These are phyloP conservation scores for Siniperca obscura DNA, from an alignment of 2,797 vertebrate genomes.

Conservation along the genomic window DNA sequence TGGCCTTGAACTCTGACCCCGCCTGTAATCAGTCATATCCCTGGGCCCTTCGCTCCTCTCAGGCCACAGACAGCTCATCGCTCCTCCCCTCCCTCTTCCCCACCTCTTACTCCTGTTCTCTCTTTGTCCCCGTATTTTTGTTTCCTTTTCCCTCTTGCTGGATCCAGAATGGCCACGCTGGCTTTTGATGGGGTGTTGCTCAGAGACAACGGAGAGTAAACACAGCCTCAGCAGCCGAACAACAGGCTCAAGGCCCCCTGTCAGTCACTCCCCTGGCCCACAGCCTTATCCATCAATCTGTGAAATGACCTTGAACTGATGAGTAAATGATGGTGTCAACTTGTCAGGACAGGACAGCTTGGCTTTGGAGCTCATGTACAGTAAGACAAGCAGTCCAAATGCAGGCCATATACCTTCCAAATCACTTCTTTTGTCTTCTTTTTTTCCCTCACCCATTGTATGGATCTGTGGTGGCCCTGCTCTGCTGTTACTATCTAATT, in stretches of 20 bases:
- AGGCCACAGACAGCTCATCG: constrained; percentile 82
- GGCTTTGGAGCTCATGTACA: constrained; percentile 53
- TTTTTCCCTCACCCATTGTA: constrained; percentile 36
- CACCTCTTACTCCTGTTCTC: constrained; percentile 70
- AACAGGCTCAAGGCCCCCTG: constrained; percentile 66
- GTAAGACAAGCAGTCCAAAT: constrained; percentile 67
- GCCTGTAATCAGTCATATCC: constrained; percentile 89
- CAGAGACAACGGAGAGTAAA: constrained; percentile 76
- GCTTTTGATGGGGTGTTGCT: constrained; percentile 79
- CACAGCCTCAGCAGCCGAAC: constrained; percentile 69
- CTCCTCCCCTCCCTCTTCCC: constrained; percentile 47
- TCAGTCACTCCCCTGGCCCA: constrained; percentile 78
- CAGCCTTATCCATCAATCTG: constrained; percentile 74
- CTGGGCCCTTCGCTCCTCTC: constrained; percentile 81
- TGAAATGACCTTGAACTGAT: constrained; percentile 82
- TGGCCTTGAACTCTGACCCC: constrained; percentile 86
- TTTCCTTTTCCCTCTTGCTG: constrained; percentile 60
- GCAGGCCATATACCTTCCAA: constrained; percentile 26
- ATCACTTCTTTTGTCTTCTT: constrained; percentile 28
- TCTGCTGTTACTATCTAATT: constrained; percentile 28
- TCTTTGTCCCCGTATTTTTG: constrained; percentile 65
- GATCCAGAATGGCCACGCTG: constrained; percentile 78
- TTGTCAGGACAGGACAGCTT: constrained; percentile 72
- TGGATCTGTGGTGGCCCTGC: constrained; percentile 25
- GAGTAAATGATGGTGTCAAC: constrained; percentile 81